Percentiles rank a stretch among this genome's conserved stretches.
These are phyloP conservation scores for Musca vetustissima DNA, from an alignment of 1,140 invertebrate genomes.

Conservation along the genomic window DNA sequence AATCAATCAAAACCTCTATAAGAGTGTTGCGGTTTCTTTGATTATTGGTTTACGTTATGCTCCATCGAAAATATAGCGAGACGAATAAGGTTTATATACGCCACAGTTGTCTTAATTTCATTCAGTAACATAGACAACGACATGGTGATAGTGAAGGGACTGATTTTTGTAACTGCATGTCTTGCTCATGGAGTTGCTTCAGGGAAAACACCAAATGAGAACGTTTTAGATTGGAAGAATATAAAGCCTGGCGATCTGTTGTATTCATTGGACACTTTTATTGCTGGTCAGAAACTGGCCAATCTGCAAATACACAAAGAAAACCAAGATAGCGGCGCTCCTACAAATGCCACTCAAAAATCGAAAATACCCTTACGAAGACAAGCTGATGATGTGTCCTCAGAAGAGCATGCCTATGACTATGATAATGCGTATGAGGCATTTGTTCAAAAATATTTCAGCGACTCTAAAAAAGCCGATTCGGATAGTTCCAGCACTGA, in stretches of 20 bases:
- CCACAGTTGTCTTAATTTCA: too few species aligned
- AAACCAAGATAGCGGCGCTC: not conserved
- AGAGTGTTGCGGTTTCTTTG: too few species aligned
- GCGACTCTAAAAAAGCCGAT: conserved; percentile 29
- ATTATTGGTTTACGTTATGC: too few species aligned
- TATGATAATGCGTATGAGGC: conserved; percentile 48
- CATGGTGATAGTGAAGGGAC: not conserved
- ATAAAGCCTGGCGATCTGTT: conserved; percentile 22
- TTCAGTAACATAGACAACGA: too few species aligned
- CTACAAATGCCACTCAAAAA: not conserved
- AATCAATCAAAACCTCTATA: too few species aligned
- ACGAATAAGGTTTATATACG: too few species aligned
- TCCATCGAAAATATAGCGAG: too few species aligned
- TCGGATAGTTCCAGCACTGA: conserved; percentile 4
- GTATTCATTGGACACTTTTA: conserved; percentile 8
- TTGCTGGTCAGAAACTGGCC: not conserved
- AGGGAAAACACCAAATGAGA: not conserved
- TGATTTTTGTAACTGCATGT: not conserved
- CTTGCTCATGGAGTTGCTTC: not conserved
- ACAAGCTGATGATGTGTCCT: not conserved
- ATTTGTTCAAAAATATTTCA: conserved; percentile 46
- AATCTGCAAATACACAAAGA: not conserved
- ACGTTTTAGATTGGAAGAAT: not conserved
- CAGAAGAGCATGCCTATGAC: conserved; percentile 22
- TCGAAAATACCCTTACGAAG: not conserved